Evolutionary conservation across 2,888 invertebrate species (phyloP), one percentile per base, ranked within the genome.

Genomic region (Ceriagrion tenellum): DNA sequence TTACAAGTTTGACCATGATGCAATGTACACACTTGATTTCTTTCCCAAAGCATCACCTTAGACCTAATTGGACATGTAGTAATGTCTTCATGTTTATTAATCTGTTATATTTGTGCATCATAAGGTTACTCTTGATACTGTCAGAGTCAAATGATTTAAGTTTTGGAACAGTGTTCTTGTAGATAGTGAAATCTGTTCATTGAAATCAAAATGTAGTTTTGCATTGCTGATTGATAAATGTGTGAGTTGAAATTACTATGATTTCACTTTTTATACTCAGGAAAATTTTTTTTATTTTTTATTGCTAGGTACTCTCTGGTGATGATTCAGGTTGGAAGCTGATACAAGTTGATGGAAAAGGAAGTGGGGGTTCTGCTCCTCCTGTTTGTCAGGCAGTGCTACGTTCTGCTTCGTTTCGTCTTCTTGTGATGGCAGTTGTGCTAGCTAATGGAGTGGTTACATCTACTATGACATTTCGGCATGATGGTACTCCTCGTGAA

Each of bases 241-340:
- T 35, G 30, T 8, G n/a, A 26, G 55, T 93, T 55, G 26, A 55
- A 35, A 93, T 55, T 56, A 26, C 16, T 55, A 93, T 95, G 55
- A 74, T 89, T 90, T 40, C n/a, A 69, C 56, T 47, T 20, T 30
- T 30, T 35, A 40, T 93, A 55, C 30, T 40, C 10, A 63, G 81
- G 55, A 55, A 90, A 55, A 63, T 95, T 95, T 74, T 88, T 95
- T 93, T 95, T 95, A 4, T 95, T 96, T 96, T 95, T 95, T 0
- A 97, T 13, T 97, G 97, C 4, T 97, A 98, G 98, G 99, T 99
- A 96, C 97, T 99, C 95, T 98, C 98, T 95, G 99, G 99, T 18
- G 99, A 99, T 96, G 99, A 99, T 96, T 98, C 98, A 96, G 99
- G 99, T 0, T 99, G 99, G 99, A 99, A 98, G 97, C 97, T 99